Base-by-base conservation (phyloP, 2,888 invertebrate species). In the Ischnus inquisitorius region DNA sequence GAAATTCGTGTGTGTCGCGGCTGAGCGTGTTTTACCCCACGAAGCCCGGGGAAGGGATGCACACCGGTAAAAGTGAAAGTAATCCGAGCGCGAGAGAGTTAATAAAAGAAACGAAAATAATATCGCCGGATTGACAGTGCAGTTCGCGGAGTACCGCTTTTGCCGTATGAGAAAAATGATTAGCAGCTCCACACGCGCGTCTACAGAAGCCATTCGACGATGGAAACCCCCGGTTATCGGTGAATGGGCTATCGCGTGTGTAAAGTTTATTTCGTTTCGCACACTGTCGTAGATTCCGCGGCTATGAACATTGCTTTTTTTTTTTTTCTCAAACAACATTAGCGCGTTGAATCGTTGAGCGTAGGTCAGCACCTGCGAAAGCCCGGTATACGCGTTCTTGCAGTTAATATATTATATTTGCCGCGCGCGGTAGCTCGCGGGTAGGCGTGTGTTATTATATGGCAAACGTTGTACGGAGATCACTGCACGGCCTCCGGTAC, bases 281-380 rank as follows among this genome's bases (percentile, higher is more conserved):
- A 39, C 39, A 54, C 39, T 51, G 34, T 48, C 46, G 14, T 28
- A 28, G 60, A 60, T 60, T 25, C 14, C 60, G 28, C 60, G 60
- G 12, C 3, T 57, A 25, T 12, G 25, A 57, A 22, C 12, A 14
- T 10, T 34, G 8, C 19, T 28, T 62, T 62, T 34, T 12, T 34
- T 74, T 62, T 62, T 57, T 57, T 25, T 57, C 8, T 14, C 25
- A 57, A 4, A 75, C 76, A 16, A 43, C 60, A 43, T 46, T 76
- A 57, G 43, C 46, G 41, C 64, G 34, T 80, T 41, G 41, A 80
- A 80, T 60, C 62, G 62, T 39, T 8, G 60, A 48, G 57, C 82
- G 72, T 77, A 82, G 82, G 82, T 77, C 77, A 77, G 48, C 82
- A 82, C 82, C 82, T 82, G 82, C 77, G 46, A 71, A 78, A 82